Conservation (phyloP, 2,797 vertebrate species). For the Gadopsis marmoratus region DNA sequence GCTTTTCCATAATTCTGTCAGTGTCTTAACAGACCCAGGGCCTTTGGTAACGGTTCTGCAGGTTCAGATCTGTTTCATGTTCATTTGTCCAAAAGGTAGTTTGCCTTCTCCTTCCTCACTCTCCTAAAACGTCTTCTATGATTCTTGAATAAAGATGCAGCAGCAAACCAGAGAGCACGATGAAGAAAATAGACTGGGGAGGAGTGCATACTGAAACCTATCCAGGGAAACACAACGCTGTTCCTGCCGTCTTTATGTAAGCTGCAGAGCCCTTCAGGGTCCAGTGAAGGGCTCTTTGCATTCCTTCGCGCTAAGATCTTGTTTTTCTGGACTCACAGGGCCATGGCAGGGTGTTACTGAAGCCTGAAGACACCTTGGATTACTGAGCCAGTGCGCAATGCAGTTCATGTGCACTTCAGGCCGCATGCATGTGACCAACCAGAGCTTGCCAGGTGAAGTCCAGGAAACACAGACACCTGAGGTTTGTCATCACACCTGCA, state of each 20-base stretch:
- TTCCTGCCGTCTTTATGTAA: conserved; percentile 8
- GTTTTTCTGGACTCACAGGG: conserved; percentile 57
- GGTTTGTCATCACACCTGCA: conserved; percentile 9
- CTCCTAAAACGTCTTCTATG: neutral
- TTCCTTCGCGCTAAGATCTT: conserved; percentile 74
- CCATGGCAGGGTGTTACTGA: conserved; percentile 25
- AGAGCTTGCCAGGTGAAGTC: conserved; percentile 15
- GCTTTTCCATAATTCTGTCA: neutral
- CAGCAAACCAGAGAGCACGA: neutral
- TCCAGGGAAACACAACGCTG: conserved; percentile 22
- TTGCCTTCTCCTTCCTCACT: neutral
- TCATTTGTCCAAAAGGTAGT: neutral
- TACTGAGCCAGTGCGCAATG: conserved; percentile 36
- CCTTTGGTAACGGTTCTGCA: neutral
- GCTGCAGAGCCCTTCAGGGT: conserved; percentile 40
- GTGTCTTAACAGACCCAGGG: neutral
- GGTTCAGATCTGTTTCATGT: conserved; percentile 5
- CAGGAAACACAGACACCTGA: conserved; percentile 12
- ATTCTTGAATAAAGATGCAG: neutral
- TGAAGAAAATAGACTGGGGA: neutral
- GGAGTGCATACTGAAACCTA: conserved; percentile 4
- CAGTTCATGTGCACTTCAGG: conserved; percentile 19
- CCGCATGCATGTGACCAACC: conserved; percentile 36
- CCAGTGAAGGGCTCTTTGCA: conserved; percentile 64
- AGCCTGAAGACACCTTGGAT: conserved; percentile 53